Base-by-base conservation (phyloP, 2,113 vertebrate genomes). In the Rana temporaria region DNA sequence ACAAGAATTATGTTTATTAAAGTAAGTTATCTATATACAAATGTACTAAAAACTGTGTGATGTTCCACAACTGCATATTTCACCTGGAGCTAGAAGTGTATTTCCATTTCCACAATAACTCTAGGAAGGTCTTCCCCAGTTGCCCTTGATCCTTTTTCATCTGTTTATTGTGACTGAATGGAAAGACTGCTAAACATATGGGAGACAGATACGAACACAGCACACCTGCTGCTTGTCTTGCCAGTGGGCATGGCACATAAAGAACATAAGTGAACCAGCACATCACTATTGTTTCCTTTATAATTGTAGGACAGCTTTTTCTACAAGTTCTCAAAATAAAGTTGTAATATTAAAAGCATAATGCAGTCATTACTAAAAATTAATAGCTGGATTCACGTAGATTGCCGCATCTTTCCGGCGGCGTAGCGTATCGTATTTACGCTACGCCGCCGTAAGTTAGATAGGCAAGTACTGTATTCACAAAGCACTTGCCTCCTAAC, bases 101-200 rank as follows among this genome's bases (percentile, higher is more conserved):
- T 69, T 19, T 56, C 22, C 64, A 69, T 4, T 24, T 17, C 16
- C 26, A 59, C 16, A 68, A 65, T 52, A 78, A 68, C 68, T 57
- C 19, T 3, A 68, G 34, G 63, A 57, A 56, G 64, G 77, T 24
- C 77, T 68, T 79, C 77, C 77, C 65, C n/a, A 79, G 52, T 68
- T 79, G 77, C 77, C 77, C 77, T 69, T 66, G 53, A 79, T 68
- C 77, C 77, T 57, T 67, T 66, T 32, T 65, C 22, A n/a, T 65
- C 55, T 26, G 20, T 32, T 32, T 17, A 74, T 38, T 65, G 75
- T 42, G 30, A 16, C 32, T 17, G 77, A 63, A 79, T 74, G 71
- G 71, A 74, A 74, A 74, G 55, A 38, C 24, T 72, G 52, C 62
- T 15, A 65, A 65, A 78, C 74, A 77, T 77, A 77, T 77, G 74